Evolutionary conservation across 1,140 invertebrate species (phyloP).

Genomic region (Hermetia illucens): DNA sequence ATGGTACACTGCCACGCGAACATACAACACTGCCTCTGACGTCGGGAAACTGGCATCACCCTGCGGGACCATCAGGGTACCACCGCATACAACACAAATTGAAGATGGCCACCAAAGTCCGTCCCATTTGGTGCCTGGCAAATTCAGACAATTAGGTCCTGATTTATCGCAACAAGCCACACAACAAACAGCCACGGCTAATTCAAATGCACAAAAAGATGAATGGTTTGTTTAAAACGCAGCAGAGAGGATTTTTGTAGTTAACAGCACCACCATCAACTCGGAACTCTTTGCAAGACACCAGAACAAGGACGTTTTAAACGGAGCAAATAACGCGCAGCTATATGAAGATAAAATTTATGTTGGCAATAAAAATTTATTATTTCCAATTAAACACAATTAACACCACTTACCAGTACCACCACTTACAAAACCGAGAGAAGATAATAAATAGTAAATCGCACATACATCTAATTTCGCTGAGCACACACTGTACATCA

Average conservation of each 20-base stretch:
- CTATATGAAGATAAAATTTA: background rate
- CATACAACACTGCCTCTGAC: constrained; percentile 31
- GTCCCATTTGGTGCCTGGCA: constrained; percentile 32
- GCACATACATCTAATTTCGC: too few species aligned
- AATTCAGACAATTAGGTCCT: constrained; percentile 32
- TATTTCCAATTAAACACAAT: background rate
- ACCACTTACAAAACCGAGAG: too few species aligned
- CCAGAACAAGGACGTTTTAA: background rate
- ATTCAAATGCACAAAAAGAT: constrained; percentile 43
- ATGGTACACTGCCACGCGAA: constrained; percentile 32
- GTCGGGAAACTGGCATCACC: constrained; percentile 86
- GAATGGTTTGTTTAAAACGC: constrained; percentile 48
- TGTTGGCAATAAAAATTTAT: background rate
- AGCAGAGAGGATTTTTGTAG: background rate
- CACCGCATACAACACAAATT: constrained; percentile 34
- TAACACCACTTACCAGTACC: background rate
- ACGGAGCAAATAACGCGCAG: background rate
- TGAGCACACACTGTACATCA: too few species aligned
- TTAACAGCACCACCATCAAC: background rate
- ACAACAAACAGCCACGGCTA: constrained; percentile 9
- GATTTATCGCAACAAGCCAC: constrained; percentile 27
- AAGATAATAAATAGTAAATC: too few species aligned
- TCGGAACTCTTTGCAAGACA: background rate
- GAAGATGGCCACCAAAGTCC: constrained; percentile 33
- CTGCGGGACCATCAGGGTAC: constrained; percentile 73